Percentiles rank a stretch among this genome's conserved stretches.
These are phyloP conservation scores for Rhingia campestris DNA, from an alignment of 2,888 invertebrate genomes.

Conservation along the genomic window DNA sequence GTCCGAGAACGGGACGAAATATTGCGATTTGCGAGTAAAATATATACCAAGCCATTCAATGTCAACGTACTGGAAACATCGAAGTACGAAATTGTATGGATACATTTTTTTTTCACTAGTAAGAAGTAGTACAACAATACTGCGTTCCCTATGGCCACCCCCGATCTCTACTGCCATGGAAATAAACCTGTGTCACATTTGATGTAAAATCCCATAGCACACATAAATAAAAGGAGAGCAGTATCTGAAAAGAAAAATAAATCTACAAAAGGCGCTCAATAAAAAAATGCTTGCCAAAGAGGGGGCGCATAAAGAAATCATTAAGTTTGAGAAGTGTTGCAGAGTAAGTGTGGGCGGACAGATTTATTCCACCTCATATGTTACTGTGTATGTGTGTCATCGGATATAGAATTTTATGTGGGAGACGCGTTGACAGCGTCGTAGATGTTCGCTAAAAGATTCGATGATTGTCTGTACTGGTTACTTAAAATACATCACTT, in stretches of 20 bases:
- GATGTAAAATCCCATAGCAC: conserved; percentile 57
- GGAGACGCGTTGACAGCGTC: conserved; percentile 21
- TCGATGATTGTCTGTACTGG: conserved; percentile 51
- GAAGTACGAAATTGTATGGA: conserved; percentile 4
- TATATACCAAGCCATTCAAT: conserved; percentile 57
- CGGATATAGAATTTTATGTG: conserved; percentile 18
- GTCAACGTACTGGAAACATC: conserved; percentile 46
- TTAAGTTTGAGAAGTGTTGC: conserved; percentile 58
- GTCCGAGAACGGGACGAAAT: conserved; percentile 53
- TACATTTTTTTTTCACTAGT: conserved; percentile 22
- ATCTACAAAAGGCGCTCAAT: conserved; percentile 51
- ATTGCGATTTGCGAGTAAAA: conserved; percentile 39
- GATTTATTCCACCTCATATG: conserved; percentile 67
- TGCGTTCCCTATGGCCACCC: background rate
- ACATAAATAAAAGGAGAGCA: conserved; percentile 57
- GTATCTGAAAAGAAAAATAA: conserved; percentile 52
- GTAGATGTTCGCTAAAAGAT: conserved; percentile 36
- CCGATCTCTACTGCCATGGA: conserved; percentile 17
- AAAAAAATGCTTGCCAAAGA: conserved; percentile 57
- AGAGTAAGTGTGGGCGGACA: conserved; percentile 59
- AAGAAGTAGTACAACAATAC: conserved; percentile 8
- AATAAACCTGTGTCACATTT: conserved; percentile 69
- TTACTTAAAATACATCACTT: conserved; percentile 41
- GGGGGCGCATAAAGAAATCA: conserved; percentile 54
- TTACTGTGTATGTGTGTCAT: conserved; percentile 34